Percentiles rank a stretch among this genome's conserved stretches.
Evolutionary conservation across 2,888 invertebrate species (phyloP).

Genomic region (Acanthacorydalis orientalis): DNA sequence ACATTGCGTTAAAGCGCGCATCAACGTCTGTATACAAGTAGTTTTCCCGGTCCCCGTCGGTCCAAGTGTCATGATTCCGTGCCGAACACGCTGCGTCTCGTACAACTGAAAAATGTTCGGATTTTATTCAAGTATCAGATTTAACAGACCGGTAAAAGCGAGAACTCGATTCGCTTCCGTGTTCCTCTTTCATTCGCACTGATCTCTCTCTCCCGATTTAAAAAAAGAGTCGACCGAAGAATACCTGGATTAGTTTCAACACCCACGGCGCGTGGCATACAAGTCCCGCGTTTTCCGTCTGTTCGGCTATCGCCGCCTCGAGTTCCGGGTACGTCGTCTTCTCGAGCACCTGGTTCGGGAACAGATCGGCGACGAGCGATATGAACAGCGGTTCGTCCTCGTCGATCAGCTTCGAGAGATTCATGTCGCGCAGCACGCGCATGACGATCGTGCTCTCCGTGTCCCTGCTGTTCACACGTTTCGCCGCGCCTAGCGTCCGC

Average conservation of each 20-base stretch:
- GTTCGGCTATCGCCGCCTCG: slow-evolving; percentile 71
- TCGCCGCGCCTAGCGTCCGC: slow-evolving; percentile 80
- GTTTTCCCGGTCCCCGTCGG: slow-evolving; percentile 94
- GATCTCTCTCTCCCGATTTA: too few relatives aligned
- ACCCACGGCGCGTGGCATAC: slow-evolving; percentile 92
- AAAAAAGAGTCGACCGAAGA: neutral
- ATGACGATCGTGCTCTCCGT: slow-evolving; percentile 92
- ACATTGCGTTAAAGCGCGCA: slow-evolving; percentile 76
- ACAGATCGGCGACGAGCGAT: slow-evolving; percentile 86
- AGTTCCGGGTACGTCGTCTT: slow-evolving; percentile 81
- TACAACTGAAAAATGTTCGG: slow-evolving; percentile 46
- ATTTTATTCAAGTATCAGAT: neutral
- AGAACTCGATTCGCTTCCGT: too few relatives aligned
- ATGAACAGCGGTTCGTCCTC: slow-evolving; percentile 97
- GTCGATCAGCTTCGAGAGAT: slow-evolving; percentile 89
- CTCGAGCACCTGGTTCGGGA: slow-evolving; percentile 86
- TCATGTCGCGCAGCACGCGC: slow-evolving; percentile 95
- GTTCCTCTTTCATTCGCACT: too few relatives aligned
- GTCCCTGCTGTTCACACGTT: slow-evolving; percentile 80
- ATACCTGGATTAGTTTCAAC: slow-evolving; percentile 77
- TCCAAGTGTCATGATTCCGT: slow-evolving; percentile 91
- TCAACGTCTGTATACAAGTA: slow-evolving; percentile 73
- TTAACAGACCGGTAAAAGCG: too few relatives aligned
- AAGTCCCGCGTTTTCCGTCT: slow-evolving; percentile 64
- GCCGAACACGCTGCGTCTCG: slow-evolving; percentile 87